Percentiles rank a stretch among this genome's conserved stretches.
phyloP scores from a whole-genome alignment of 2,797 vertebrate genomes.

The Hoplostethus mediterraneus region DNA sequence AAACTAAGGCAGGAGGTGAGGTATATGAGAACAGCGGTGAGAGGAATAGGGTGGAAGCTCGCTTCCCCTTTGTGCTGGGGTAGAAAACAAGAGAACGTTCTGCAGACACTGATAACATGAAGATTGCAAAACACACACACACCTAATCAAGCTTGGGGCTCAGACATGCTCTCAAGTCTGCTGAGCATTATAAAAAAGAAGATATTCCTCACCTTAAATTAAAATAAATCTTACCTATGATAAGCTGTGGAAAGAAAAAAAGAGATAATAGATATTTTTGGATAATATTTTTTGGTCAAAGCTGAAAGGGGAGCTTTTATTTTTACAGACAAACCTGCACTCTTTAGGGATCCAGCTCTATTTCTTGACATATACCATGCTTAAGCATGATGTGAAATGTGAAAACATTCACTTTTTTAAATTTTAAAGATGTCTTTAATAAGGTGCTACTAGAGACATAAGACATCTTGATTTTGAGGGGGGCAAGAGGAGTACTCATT shows the following conservation, averaged over 20 bases:
- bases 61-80: constrained; percentile 76
- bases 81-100: constrained; percentile 26
- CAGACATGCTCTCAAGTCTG: constrained; percentile 54
- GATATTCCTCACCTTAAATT: constrained; percentile 63
- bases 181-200: constrained; percentile 43
- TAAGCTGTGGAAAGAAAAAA: constrained; percentile 43
- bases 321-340: constrained; percentile 51
- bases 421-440: constrained; percentile 29
- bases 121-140: constrained; percentile 46
- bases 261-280: constrained; percentile 47
- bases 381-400: too few relatives aligned
- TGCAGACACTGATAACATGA: constrained; percentile 34
- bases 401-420: too few relatives aligned
- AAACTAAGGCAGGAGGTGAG: constrained; percentile 90
- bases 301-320: constrained; percentile 65
- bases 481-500: constrained; percentile 14
- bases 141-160: constrained; percentile 52
- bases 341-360: not conserved
- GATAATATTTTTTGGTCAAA: constrained; percentile 73
- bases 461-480: constrained; percentile 44
- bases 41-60: constrained; percentile 75
- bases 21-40: constrained; percentile 85
- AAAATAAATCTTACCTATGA: constrained; percentile 50
- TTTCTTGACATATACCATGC: too few relatives aligned
- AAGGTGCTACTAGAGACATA: constrained; percentile 62